Evolutionary conservation across 2,888 invertebrate species (phyloP), one percentile per base, ranked within the genome.

Genomic region (Heteropelma amictum): DNA sequence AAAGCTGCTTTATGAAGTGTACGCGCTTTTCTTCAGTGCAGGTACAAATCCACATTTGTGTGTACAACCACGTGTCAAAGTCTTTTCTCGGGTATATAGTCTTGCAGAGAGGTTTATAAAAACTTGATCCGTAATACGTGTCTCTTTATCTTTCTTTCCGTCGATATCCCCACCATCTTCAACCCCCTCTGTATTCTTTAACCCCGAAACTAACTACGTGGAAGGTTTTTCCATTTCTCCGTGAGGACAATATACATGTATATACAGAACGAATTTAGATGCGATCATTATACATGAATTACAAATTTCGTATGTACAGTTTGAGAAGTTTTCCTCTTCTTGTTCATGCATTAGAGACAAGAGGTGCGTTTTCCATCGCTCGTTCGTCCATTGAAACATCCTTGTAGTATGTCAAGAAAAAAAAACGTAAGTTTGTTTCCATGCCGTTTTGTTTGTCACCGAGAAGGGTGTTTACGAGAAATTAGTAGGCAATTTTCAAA

Each of bases 131-230:
- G 49, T 58, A 56, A 67, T 47, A 68, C 58, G 58, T 58, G 58
- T 58, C 49, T 58, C 47, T 35, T 33, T 19, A 14, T 51, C 40
- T 51, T 30, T 42, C 33, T 30, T 30, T 28, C 38, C 12, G 19
- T 42, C 30, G 3, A 23, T 40, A n/a, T 26, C 14, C 10, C 26
- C 10, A 56, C 30, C 40, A 26, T 51, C 26, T 23, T n/a, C 8
- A 19, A 10, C 30, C 10, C 40, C 10, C 40, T 19, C 21, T 40
- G n/a, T 38, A 10, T 17, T 40, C 60, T 14, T 21, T 21, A n/a
- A 10, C 35, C 12, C 33, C 60, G 30, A 64, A 51, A 56, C 69
- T 42, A 38, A 61, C 56, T 61, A 75, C 75, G 75, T 63, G 75
- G 71, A 71, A 67, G 60, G 64, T 74, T 64, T 60, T 53, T 8